phyloP scores from a whole-genome alignment of 2,888 invertebrate species.

The Trachelus stipa region DNA sequence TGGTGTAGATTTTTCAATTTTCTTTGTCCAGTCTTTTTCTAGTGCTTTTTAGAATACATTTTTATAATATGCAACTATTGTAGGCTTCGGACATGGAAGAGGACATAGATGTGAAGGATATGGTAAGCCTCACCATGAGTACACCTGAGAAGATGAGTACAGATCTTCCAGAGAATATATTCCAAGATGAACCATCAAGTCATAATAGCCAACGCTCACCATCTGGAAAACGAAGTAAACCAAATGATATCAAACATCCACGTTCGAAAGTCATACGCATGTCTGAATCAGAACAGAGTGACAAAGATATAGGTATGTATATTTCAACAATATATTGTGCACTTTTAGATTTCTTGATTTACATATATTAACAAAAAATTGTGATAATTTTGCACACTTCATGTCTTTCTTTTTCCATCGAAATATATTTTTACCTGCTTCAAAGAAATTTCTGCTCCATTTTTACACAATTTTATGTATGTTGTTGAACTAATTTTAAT shows the following conservation, averaged over 20 bases:
- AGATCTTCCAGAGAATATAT: constrained; percentile 46
- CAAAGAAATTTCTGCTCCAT: not conserved
- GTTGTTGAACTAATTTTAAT: not conserved
- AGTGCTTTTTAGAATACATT: not conserved
- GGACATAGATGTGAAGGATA: constrained; percentile 51
- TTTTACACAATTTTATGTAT: not conserved
- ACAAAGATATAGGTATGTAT: constrained; percentile 25
- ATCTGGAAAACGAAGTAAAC: constrained; percentile 26
- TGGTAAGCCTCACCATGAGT: constrained; percentile 43
- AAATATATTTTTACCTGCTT: not conserved
- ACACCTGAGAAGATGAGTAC: constrained; percentile 40
- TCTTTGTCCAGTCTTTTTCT: not conserved
- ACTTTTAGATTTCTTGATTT: not conserved
- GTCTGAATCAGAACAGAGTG: constrained; percentile 30
- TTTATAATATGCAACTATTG: not conserved
- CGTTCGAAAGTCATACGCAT: constrained; percentile 5
- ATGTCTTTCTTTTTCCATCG: not conserved
- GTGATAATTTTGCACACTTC: not conserved
- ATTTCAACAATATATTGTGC: constrained; percentile 16
- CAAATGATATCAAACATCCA: constrained; percentile 13
- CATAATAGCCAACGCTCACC: constrained; percentile 1
- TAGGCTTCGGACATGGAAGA: constrained; percentile 59
- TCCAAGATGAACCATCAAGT: constrained; percentile 38
- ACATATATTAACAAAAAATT: not conserved
- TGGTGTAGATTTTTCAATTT: constrained; percentile 35